Conservation (phyloP, 2,888 invertebrate species). For the Dichetophora obliterata region DNA sequence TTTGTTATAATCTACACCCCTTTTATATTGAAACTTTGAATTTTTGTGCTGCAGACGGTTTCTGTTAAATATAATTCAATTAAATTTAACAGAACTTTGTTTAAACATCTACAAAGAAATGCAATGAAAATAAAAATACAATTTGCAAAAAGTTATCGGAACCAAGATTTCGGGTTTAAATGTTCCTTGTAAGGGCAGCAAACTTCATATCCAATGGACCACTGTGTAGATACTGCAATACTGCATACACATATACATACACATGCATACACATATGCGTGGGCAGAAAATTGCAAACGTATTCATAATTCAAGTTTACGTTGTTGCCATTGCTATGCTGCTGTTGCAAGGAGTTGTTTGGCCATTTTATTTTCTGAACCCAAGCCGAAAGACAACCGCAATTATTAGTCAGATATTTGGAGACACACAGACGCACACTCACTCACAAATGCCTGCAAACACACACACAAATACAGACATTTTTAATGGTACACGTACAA, state of each 20-base stretch:
- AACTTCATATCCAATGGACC: not conserved
- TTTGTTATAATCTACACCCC: too few relatives aligned
- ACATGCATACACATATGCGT: conserved; percentile 14
- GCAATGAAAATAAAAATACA: too few relatives aligned
- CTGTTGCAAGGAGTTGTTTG: not conserved
- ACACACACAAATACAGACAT: not conserved
- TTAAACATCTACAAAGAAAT: too few relatives aligned
- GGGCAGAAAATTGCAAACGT: not conserved
- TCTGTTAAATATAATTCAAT: too few relatives aligned
- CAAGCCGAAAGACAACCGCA: conserved; percentile 5
- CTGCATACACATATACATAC: conserved; percentile 6
- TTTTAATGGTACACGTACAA: not conserved
- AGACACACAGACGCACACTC: not conserved
- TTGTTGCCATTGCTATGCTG: not conserved
- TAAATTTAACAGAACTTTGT: too few relatives aligned
- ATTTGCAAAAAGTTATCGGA: too few relatives aligned
- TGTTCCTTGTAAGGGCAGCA: not conserved
- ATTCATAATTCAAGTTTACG: conserved; percentile 11
- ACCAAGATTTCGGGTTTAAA: too few relatives aligned
- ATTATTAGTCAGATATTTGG: conserved; percentile 17
- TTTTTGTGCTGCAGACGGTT: too few relatives aligned
- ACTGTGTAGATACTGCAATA: not conserved
- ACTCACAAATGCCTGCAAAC: not conserved
- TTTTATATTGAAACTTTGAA: too few relatives aligned
- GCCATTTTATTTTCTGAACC: not conserved